phyloP scores from a whole-genome alignment of 2,113 vertebrate genomes.

The Ochotona curzoniae region DNA sequence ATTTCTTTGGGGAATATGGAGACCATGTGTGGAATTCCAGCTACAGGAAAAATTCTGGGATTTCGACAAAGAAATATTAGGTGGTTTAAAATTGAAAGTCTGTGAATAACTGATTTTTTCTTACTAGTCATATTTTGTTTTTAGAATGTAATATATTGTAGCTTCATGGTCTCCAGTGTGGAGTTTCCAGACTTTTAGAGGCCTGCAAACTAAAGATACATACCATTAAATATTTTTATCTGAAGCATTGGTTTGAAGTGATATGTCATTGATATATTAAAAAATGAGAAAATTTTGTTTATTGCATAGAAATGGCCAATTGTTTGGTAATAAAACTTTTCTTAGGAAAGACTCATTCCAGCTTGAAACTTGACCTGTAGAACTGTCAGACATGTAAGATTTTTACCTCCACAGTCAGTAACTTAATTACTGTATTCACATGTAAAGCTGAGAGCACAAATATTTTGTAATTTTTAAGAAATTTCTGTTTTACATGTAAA shows the following conservation, averaged over 20 bases:
- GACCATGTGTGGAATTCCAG: conserved; percentile 87
- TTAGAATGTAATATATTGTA: conserved; percentile 48
- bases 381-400: not conserved
- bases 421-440: not conserved
- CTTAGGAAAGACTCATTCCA: not conserved
- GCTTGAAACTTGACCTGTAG: not conserved
- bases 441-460: not conserved
- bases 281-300: conserved; percentile 36
- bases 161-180: not conserved
- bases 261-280: conserved; percentile 45
- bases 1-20: conserved; percentile 80
- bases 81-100: conserved; percentile 76
- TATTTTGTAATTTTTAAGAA: not conserved
- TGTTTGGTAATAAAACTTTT: not conserved
- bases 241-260: conserved; percentile 28
- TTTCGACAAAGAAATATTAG: conserved; percentile 78
- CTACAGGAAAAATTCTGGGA: conserved; percentile 77
- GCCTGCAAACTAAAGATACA: not conserved
- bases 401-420: not conserved
- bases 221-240: conserved; percentile 18
- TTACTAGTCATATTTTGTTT: conserved; percentile 63
- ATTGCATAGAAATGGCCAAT: conserved; percentile 19
- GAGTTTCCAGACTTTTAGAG: conserved; percentile 6
- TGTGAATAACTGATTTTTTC: conserved; percentile 67
- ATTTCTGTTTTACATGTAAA: too few relatives aligned